Percentiles rank a stretch among this genome's conserved stretches.
phyloP scores from a whole-genome alignment of 2,113 vertebrate genomes.

The Daboia siamensis region DNA sequence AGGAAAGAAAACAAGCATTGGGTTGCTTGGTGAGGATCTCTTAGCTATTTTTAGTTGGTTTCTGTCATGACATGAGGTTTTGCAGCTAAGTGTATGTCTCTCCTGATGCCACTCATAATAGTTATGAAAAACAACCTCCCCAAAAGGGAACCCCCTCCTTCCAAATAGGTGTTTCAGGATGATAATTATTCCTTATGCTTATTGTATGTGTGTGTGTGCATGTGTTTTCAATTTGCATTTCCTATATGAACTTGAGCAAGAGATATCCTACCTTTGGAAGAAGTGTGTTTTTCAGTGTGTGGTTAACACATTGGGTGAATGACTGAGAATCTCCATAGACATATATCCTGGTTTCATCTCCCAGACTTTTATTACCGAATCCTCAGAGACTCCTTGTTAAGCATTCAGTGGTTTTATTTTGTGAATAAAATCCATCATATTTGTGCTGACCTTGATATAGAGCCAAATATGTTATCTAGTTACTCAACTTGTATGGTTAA shows the following conservation, averaged over 20 bases:
- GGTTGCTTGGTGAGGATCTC: background rate
- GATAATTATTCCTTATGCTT: background rate
- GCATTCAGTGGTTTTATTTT: background rate
- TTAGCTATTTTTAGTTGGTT: slow-evolving; percentile 9
- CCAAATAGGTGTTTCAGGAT: background rate
- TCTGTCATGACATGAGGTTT: slow-evolving; percentile 14
- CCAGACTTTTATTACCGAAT: background rate
- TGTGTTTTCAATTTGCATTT: background rate
- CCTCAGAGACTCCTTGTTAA: background rate
- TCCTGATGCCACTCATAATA: slow-evolving; percentile 13
- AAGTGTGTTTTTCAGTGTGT: too few species aligned
- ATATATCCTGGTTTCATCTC: background rate
- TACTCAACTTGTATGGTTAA: background rate
- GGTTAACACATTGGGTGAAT: too few species aligned
- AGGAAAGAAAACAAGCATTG: background rate
- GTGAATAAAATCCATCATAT: background rate
- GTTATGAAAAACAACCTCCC: slow-evolving; percentile 14
- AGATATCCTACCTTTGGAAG: too few species aligned
- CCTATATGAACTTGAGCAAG: too few species aligned
- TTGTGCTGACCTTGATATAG: background rate
- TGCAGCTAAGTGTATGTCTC: slow-evolving; percentile 25
- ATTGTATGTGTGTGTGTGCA: background rate
- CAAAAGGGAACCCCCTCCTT: background rate
- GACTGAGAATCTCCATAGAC: too few species aligned
- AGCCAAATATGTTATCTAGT: background rate